A percentile compares a stretch with the other conserved stretches of the same genome.
phyloP scores from a whole-genome alignment of 2,797 vertebrate species.

The Schizopygopsis pylzovi region DNA sequence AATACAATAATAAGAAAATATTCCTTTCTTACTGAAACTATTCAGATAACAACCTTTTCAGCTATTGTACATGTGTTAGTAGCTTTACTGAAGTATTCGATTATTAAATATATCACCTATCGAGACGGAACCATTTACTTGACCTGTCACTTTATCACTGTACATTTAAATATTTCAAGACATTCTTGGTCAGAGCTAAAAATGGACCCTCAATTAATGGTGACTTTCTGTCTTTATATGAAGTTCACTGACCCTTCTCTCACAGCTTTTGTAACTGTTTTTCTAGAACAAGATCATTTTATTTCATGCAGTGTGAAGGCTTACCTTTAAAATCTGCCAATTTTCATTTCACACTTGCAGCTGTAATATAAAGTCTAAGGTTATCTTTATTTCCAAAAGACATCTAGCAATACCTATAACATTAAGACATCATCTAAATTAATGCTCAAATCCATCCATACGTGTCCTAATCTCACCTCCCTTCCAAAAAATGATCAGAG shows the following conservation, averaged over 20 bases:
- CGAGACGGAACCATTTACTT: conserved; percentile 5
- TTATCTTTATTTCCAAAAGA: neutral
- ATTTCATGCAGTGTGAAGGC: neutral
- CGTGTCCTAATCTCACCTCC: neutral
- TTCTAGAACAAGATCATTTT: neutral
- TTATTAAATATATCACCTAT: conserved; percentile 13
- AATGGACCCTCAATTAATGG: conserved; percentile 2
- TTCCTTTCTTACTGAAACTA: neutral
- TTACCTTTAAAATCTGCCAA: too few species aligned
- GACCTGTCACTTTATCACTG: neutral
- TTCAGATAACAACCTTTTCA: neutral
- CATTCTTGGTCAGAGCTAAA: conserved; percentile 32
- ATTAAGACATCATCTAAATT: conserved; percentile 29
- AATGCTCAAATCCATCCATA: conserved; percentile 23
- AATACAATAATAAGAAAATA: neutral
- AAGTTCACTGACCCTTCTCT: conserved; percentile 8
- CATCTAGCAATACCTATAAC: neutral
- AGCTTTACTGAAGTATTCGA: neutral
- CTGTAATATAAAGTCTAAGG: neutral
- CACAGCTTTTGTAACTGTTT: conserved; percentile 9
- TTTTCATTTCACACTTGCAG: neutral
- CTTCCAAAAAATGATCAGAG: neutral
- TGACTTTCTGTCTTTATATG: neutral
- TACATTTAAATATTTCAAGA: conserved; percentile 34
- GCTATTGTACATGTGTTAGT: neutral